Evolutionary conservation across 1,140 invertebrate species (phyloP).

Genomic region (Scaptodrosophila lebanonensis): DNA sequence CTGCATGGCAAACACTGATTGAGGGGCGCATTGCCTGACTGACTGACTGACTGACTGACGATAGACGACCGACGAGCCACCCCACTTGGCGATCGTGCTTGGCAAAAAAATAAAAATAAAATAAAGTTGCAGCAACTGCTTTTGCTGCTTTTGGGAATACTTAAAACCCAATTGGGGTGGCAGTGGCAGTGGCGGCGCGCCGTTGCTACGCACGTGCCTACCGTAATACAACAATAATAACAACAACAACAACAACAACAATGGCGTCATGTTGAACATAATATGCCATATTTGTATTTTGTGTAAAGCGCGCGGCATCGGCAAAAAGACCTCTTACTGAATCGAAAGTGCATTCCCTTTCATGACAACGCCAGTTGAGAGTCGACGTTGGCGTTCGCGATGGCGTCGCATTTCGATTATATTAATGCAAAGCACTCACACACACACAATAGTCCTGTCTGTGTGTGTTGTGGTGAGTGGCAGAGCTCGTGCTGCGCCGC

Average conservation of each 20-base stretch:
- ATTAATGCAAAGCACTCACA: constrained; percentile 67
- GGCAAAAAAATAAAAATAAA: too few species aligned
- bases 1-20: constrained; percentile 71
- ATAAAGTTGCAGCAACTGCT: constrained; percentile 44
- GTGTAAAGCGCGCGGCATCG: constrained; percentile 30
- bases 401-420: constrained; percentile 70
- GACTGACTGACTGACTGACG: constrained; percentile 13
- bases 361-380: constrained; percentile 45
- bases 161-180: constrained; percentile 53
- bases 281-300: constrained; percentile 67
- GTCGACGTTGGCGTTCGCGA: not conserved
- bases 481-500: too few species aligned
- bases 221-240: constrained; percentile 56
- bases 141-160: constrained; percentile 60
- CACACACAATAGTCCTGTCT: constrained; percentile 16
- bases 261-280: constrained; percentile 64
- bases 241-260: constrained; percentile 48
- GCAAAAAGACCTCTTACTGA: constrained; percentile 54
- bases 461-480: too few species aligned
- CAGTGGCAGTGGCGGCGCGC: constrained; percentile 16
- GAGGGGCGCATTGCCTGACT: constrained; percentile 28
- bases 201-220: constrained; percentile 69
- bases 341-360: constrained; percentile 75
- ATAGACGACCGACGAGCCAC: constrained; percentile 17
- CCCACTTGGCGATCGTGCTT: not conserved